phyloP scores from a whole-genome alignment of 2,888 invertebrate genomes.

The Microctonus hyperodae region DNA sequence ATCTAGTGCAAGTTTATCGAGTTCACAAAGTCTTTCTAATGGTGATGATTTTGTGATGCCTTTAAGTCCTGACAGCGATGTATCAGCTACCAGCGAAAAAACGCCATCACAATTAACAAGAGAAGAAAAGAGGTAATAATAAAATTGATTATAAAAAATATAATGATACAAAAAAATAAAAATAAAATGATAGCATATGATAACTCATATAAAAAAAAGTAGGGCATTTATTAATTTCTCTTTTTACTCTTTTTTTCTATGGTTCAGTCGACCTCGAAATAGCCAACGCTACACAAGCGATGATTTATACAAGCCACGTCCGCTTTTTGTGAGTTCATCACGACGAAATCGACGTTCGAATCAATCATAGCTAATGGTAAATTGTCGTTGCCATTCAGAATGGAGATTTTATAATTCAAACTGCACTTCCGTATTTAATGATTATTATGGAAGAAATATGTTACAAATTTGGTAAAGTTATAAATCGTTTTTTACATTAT shows the following conservation, averaged over 20 bases:
- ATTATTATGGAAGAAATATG: neutral
- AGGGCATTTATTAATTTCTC: no score
- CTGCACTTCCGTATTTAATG: neutral
- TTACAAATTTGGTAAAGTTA: neutral
- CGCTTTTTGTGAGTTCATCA: conserved; percentile 65
- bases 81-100: conserved; percentile 60
- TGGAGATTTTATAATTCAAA: conserved; percentile 36
- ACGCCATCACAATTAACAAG: conserved; percentile 47
- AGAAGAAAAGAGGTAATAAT: conserved; percentile 56
- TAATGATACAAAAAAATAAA: no score
- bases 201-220: no score
- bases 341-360: conserved; percentile 65
- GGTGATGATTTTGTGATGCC: conserved; percentile 61
- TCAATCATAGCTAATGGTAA: conserved; percentile 56
- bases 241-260: conserved; percentile 21
- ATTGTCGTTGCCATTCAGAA: conserved; percentile 35
- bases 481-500: neutral
- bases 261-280: conserved; percentile 55
- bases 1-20: conserved; percentile 41
- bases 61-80: conserved; percentile 62
- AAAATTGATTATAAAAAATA: neutral
- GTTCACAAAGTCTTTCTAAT: conserved; percentile 48
- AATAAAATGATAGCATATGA: neutral
- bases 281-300: conserved; percentile 73
- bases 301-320: conserved; percentile 76